A percentile compares a stretch with the other conserved stretches of the same genome.
Evolutionary conservation across 1,140 invertebrate species (phyloP).

Genomic region (Acarapis woodi): DNA sequence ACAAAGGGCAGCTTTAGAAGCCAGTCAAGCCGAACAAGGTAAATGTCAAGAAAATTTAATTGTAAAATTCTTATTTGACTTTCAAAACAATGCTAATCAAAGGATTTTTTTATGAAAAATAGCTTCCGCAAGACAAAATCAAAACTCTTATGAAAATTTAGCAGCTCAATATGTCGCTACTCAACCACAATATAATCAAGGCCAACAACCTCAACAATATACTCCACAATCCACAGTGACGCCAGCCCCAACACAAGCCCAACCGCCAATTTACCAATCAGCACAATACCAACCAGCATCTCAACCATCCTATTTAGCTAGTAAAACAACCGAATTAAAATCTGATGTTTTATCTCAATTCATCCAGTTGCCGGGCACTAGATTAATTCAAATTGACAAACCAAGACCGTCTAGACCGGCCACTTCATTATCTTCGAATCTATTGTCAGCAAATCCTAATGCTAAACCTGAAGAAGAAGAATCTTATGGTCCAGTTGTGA

Average conservation of each 20-base stretch:
- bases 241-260: neutral
- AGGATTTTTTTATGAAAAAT: too few relatives aligned
- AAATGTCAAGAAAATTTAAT: too few relatives aligned
- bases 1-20: neutral
- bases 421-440: neutral
- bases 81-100: too few relatives aligned
- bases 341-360: neutral
- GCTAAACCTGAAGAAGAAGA: neutral
- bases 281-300: neutral
- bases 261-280: neutral
- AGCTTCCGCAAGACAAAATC: too few relatives aligned
- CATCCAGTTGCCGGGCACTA: neutral
- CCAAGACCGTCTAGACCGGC: too few relatives aligned
- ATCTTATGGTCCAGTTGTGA: constrained; percentile 2
- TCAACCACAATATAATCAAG: neutral
- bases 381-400: neutral
- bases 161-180: too few relatives aligned
- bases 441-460: neutral
- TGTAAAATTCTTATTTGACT: too few relatives aligned
- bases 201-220: neutral
- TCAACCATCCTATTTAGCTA: neutral
- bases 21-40: neutral
- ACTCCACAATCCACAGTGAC: neutral
- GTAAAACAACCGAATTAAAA: neutral
- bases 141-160: too few relatives aligned